Evolutionary conservation across 2,113 vertebrate species (phyloP).

Genomic region (Oryzias woworae): DNA sequence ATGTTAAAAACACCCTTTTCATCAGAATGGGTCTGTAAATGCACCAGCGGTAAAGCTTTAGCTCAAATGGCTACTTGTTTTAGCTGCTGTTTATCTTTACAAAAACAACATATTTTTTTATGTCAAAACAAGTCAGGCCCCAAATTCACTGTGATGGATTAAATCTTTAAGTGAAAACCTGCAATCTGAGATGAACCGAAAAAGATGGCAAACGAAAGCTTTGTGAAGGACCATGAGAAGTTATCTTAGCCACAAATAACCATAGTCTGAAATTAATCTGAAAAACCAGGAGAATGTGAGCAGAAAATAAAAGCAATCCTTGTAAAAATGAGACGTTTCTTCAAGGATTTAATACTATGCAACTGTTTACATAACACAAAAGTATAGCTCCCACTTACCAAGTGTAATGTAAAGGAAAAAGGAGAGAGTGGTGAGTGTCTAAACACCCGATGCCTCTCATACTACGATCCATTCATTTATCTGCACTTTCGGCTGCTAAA

Average conservation of each 20-base stretch:
- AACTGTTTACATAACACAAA: slow-evolving; percentile 18
- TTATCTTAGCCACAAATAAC: slow-evolving; percentile 11
- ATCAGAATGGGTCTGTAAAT: not conserved
- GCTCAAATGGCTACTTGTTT: slow-evolving; percentile 3
- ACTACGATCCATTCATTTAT: slow-evolving; percentile 61
- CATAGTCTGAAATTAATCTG: slow-evolving; percentile 6
- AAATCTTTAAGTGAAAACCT: slow-evolving; percentile 11
- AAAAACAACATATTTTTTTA: slow-evolving; percentile 13
- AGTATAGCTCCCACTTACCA: not conserved
- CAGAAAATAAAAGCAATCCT: slow-evolving; percentile 19
- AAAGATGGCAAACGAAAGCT: slow-evolving; percentile 10
- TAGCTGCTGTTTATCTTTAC: not conserved
- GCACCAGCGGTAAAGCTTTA: not conserved
- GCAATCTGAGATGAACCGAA: slow-evolving; percentile 12
- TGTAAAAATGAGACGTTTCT: slow-evolving; percentile 28
- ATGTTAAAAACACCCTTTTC: no score
- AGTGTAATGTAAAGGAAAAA: slow-evolving; percentile 8
- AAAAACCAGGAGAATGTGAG: slow-evolving; percentile 16
- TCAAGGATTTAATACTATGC: slow-evolving; percentile 21
- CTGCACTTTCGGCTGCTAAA: slow-evolving; percentile 39
- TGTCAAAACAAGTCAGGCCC: not conserved
- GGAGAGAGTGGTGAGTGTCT: slow-evolving; percentile 22
- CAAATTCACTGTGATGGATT: slow-evolving; percentile 8
- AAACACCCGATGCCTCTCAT: slow-evolving; percentile 44
- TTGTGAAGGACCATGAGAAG: slow-evolving; percentile 17